Evolutionary conservation across 2,113 vertebrate genomes (phyloP), one percentile per base, ranked within the genome.

Genomic region (Patagioenas fasciata): DNA sequence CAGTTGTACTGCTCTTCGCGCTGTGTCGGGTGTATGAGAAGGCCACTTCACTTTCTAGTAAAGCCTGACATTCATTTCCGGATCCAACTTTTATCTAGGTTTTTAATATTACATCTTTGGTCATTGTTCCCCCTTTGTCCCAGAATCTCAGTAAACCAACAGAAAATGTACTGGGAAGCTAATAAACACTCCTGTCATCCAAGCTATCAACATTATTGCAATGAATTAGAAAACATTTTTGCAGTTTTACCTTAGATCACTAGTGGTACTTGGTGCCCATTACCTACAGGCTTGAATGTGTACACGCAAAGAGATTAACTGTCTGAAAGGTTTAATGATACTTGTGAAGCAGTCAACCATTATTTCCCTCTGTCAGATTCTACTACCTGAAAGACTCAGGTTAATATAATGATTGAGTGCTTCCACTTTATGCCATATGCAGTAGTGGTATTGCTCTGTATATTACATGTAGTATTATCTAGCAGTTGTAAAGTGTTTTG

Each of bases 381-480:
- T 88, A 78, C 90, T 96, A 92, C 82, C 92, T 93, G 92, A 91
- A 97, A 96, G 93, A 93, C 90, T 96, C 65, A 74, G 90, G 94
- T 96, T 96, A 96, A 94, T 96, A 80, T 83, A 90, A 96, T 95
- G 93, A 95, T 88, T 93, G 90, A 96, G 38, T 91, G 85, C 80
- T 97, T 93, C 90, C 72, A 95, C 88, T 95, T 96, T 88, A 60
- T 94, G 65, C 93, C 82, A 53, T 88, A 84, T 79, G 90, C 85
- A 79, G 61, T 78, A 64, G 56, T 94, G 92, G 48, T 85, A 74
- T 86, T 91, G 72, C 93, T 94, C 80, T 86, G 72, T 94, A 80
- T 95, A 95, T 96, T 92, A 94, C 70, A 74, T 79, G 65, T 92
- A 88, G 90, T 94, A 94, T 78, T 94, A 91, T 86, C 85, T 74